A percentile compares a stretch with the other conserved stretches of the same genome.
phyloP scores from a whole-genome alignment of 2,113 vertebrate species.

The Spea multiplicata region DNA sequence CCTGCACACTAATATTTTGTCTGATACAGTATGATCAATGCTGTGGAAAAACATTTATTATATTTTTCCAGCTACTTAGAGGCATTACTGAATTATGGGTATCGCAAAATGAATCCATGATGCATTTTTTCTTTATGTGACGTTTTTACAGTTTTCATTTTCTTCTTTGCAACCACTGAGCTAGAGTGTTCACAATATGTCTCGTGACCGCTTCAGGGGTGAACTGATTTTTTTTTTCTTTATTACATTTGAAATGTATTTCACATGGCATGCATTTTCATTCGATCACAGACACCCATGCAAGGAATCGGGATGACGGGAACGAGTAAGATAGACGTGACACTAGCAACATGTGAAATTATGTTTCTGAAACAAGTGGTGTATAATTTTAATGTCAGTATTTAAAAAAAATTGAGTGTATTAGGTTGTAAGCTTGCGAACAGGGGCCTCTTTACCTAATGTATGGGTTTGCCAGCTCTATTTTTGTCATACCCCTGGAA shows the following conservation, averaged over 20 bases:
- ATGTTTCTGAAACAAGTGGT: background rate
- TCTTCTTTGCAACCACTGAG: conserved; percentile 92
- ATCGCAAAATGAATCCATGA: conserved; percentile 83
- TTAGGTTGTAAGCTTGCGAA: no score
- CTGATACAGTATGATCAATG: conserved; percentile 89
- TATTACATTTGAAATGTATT: conserved; percentile 67
- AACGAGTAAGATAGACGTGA: conserved; percentile 53
- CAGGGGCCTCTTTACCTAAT: no score
- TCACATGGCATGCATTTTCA: conserved; percentile 66
- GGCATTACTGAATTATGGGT: conserved; percentile 92
- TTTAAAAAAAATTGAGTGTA: no score
- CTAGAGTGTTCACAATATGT: conserved; percentile 79
- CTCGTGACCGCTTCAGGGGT: conserved; percentile 75
- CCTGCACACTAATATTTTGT: conserved; percentile 90
- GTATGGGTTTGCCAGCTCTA: no score
- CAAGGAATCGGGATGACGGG: conserved; percentile 55
- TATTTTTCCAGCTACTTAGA: conserved; percentile 97
- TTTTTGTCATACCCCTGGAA: no score
- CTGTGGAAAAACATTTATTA: conserved; percentile 94
- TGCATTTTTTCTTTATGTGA: conserved; percentile 96
- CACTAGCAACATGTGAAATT: conserved; percentile 8
- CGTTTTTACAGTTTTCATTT: conserved; percentile 99
- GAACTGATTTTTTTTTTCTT: conserved; percentile 78
- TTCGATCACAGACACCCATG: conserved; percentile 56
- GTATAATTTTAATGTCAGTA: background rate